These are phyloP conservation scores for Dolomedes plantarius DNA, from an alignment of 2,888 invertebrate genomes.

Conservation along the genomic window DNA sequence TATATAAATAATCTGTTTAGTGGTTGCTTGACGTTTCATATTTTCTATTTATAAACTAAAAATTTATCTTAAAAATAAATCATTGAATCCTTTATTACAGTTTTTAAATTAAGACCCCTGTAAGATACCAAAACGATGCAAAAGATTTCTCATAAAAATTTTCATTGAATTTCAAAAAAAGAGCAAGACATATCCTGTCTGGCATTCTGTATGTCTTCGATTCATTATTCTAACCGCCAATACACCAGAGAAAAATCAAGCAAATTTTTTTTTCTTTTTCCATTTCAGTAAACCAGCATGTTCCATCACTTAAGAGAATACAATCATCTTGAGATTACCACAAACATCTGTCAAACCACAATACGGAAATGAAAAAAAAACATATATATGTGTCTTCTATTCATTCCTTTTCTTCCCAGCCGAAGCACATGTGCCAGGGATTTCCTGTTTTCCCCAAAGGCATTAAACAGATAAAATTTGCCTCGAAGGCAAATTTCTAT, in stretches of 20 bases:
- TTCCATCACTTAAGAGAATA: constrained; percentile 2
- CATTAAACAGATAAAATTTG: constrained; percentile 29
- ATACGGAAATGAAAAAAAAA: constrained; percentile 23
- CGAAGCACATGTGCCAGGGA: constrained; percentile 6
- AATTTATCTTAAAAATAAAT: too few relatives aligned
- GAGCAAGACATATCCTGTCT: too few relatives aligned
- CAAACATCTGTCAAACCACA: constrained; percentile 14
- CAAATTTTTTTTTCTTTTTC: not conserved
- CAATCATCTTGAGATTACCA: not conserved
- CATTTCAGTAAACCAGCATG: not conserved
- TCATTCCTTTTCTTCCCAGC: not conserved
- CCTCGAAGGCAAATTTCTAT: constrained; percentile 43
- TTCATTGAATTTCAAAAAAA: too few relatives aligned
- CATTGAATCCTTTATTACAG: too few relatives aligned
- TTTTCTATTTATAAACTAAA: too few relatives aligned
- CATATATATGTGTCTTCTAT: constrained; percentile 13
- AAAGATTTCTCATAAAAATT: too few relatives aligned
- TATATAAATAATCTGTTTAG: too few relatives aligned
- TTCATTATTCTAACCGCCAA: not conserved
- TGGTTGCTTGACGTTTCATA: too few relatives aligned
- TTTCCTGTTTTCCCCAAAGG: constrained; percentile 7
- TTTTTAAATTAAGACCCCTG: too few relatives aligned
- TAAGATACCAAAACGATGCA: too few relatives aligned
- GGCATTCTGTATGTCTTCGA: not conserved
- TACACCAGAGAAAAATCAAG: not conserved